Conservation (phyloP, 2,888 invertebrate species). For the Ariolimax columbianus region DNA sequence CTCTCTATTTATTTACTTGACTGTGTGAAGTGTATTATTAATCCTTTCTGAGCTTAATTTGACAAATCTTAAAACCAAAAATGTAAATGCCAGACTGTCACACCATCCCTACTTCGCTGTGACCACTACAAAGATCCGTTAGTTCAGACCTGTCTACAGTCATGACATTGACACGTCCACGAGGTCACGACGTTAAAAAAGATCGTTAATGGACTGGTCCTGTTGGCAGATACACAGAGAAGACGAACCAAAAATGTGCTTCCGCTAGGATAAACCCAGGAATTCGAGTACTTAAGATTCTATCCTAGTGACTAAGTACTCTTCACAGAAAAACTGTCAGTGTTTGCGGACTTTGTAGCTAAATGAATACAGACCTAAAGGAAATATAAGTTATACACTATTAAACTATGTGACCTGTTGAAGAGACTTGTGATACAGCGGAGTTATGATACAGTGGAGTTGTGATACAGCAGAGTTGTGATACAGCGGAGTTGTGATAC, state of each 20-base stretch:
- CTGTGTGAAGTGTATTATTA: background rate
- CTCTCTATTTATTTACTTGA: background rate
- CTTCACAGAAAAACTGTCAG: too few species aligned
- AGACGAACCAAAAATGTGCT: constrained; percentile 5
- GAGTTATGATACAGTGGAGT: too few species aligned
- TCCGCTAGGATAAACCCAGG: background rate
- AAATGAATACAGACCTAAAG: too few species aligned
- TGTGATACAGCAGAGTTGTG: too few species aligned
- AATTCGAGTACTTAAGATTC: background rate
- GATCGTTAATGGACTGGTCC: background rate
- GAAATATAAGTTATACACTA: too few species aligned
- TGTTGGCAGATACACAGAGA: background rate
- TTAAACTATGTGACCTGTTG: too few species aligned
- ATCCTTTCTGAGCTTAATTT: background rate
- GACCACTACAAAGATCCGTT: background rate
- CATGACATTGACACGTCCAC: background rate
- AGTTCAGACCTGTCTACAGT: background rate
- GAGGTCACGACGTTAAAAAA: constrained; percentile 1
- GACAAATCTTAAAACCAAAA: background rate
- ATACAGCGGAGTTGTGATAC: too few species aligned
- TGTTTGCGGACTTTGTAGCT: too few species aligned
- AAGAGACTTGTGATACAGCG: too few species aligned
- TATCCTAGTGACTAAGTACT: too few species aligned
- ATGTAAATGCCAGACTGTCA: background rate
- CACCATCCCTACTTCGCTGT: background rate